These are phyloP conservation scores for Myrmecobius fasciatus DNA, from an alignment of 2,113 vertebrate genomes.

Conservation along the genomic window DNA sequence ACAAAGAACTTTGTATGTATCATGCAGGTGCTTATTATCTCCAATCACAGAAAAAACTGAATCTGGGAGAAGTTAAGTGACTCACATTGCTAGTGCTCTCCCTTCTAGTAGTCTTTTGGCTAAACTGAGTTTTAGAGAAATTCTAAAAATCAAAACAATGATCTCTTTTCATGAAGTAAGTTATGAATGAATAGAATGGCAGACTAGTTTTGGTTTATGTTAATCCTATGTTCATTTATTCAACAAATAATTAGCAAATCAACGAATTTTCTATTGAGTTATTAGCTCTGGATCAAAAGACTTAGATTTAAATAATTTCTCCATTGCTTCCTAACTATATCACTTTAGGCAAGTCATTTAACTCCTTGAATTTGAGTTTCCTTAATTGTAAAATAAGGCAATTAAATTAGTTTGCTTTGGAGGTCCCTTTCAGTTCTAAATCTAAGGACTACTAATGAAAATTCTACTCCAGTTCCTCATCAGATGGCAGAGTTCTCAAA, in stretches of 20 bases:
- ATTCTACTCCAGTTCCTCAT: background rate
- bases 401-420: background rate
- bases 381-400: background rate
- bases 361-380: background rate
- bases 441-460: background rate
- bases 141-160: constrained; percentile 12
- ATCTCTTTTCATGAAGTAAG: background rate
- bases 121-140: background rate
- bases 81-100: background rate
- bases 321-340: background rate
- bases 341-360: background rate
- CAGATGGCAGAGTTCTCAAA: background rate
- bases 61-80: background rate
- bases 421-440: background rate
- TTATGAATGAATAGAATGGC: background rate
- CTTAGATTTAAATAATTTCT: background rate
- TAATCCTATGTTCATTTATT: background rate
- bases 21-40: background rate
- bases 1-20: background rate
- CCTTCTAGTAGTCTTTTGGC: background rate
- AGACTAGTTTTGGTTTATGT: background rate
- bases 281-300: background rate
- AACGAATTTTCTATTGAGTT: background rate
- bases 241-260: background rate
- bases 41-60: background rate